Base-by-base conservation (phyloP, 1,140 invertebrate species). In the Neodiprion lecontei region DNA sequence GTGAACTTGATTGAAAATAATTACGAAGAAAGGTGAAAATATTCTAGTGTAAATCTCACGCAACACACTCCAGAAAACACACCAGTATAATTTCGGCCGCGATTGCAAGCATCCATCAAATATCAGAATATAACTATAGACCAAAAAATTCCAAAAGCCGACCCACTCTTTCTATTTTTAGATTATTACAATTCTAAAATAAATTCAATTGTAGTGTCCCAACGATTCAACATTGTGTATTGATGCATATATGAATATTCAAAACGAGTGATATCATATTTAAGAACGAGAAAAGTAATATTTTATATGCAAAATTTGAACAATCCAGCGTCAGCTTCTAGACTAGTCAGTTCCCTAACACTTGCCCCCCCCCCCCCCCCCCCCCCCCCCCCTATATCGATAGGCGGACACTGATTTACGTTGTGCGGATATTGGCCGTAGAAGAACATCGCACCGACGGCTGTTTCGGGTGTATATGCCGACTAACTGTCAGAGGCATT, bases 131-230 rank as follows among this genome's bases (percentile, higher is more conserved):
- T 72, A 21, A 72, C 71, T 72, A 28, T 53, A 53, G 71, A 17
- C 50, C 71, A 53, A 72, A 72, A 65, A 65, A 53, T 53, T 72
- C 50, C 71, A 72, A 72, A 72, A 72, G 70, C 61, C 28, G 17
- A 11, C 50, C 53, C 49, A 72, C 14, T 65, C 71, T 7, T 53
- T 65, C 50, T 72, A 61, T 53, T 53, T 72, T 72, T 72, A 9
- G 11, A 14, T 23, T 65, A 17, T 65, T 72, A 40, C 71, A 72
- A 72, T 72, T 40, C 2, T 65, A 10, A 23, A 72, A 72, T 53
- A 72, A 72, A 21, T 21, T 21, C 17, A 21, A 21, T 21, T 21
- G 17, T 21, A 21, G 17, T 21, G 17, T 17, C 17, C 17, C 17
- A 17, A 17, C 7, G 71, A 72, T 65, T 72, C 71, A 61, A 53